A percentile compares a stretch with the other conserved stretches of the same genome.
Conservation (phyloP, 2,888 invertebrate species). For the Ramazzottius varieornatus region DNA sequence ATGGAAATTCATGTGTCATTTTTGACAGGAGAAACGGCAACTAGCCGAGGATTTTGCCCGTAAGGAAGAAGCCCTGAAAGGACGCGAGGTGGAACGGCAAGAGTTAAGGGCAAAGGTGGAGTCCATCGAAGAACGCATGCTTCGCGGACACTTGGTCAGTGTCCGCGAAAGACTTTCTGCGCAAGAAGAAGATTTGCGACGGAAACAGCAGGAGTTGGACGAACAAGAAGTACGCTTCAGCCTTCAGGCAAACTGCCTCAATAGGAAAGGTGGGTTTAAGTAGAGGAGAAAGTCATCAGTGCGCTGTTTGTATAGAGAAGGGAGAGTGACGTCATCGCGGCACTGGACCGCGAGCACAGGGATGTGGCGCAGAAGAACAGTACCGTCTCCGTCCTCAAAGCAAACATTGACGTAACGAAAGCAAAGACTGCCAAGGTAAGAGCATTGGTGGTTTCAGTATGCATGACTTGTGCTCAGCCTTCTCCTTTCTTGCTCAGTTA, state of each 20-base stretch:
- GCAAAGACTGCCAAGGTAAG: background rate
- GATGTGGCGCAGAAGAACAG: background rate
- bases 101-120: background rate
- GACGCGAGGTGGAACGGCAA: background rate
- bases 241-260: too few relatives aligned
- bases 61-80: background rate
- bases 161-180: background rate
- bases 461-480: too few relatives aligned
- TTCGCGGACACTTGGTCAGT: background rate
- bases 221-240: background rate
- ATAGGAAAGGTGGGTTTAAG: too few relatives aligned
- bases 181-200: background rate
- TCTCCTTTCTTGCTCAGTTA: too few relatives aligned
- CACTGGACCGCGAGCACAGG: background rate
- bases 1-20: too few relatives aligned
- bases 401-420: background rate
- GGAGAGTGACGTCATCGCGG: background rate
- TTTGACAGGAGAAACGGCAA: background rate
- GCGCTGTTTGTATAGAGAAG: background rate
- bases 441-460: too few relatives aligned
- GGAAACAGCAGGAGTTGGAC: background rate
- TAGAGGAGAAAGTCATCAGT: too few relatives aligned
- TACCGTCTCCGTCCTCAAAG: background rate
- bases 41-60: background rate
- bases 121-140: background rate